Evolutionary conservation across 2,113 vertebrate species (phyloP), one percentile per base, ranked within the genome.

Genomic region (Spermophilus dauricus): DNA sequence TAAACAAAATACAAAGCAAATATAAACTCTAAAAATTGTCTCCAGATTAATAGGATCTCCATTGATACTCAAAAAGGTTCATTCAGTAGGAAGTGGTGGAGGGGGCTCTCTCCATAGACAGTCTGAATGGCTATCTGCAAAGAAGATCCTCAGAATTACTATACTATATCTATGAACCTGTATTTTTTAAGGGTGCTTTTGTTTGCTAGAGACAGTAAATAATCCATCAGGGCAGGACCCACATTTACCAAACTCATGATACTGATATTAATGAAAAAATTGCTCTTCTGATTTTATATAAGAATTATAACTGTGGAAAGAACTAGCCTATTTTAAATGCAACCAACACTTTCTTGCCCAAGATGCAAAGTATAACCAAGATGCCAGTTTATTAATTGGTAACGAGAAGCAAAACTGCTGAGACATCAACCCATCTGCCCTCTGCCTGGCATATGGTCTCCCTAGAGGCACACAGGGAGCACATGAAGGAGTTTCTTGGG

Each of bases 321-420:
- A 77, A 69, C 70, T 32, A 70, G 72, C 51, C 30, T 8, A 37
- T 89, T 94, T 86, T 88, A 86, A 95, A 86, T 87, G 63, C 48
- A 86, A 53, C 73, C 75, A 92, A 91, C 30, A 89, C 20, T 75
- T 86, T 69, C 70, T 92, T 69, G 32, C 48, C 63, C n/a, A 39
- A 56, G 51, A 73, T 89, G 56, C 53, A 78, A 93, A 86, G 77
- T 85, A 91, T 45, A 95, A 86, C 61, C 73, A 82, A 89, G 86
- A 86, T 75, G 32, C 26, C 5, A 32, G 56, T 76, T 82, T 91
- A 96, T 94, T 95, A 87, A 94, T 81, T 83, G 32, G 0, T 95
- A 96, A 91, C 63, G 53, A 73, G 51, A 97, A 84, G 89, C 67
- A 88, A 82, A 97, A 94, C 34, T 84, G 75, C 80, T 85, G 76